phyloP scores from a whole-genome alignment of 2,113 vertebrate species.

The Bufo bufo region DNA sequence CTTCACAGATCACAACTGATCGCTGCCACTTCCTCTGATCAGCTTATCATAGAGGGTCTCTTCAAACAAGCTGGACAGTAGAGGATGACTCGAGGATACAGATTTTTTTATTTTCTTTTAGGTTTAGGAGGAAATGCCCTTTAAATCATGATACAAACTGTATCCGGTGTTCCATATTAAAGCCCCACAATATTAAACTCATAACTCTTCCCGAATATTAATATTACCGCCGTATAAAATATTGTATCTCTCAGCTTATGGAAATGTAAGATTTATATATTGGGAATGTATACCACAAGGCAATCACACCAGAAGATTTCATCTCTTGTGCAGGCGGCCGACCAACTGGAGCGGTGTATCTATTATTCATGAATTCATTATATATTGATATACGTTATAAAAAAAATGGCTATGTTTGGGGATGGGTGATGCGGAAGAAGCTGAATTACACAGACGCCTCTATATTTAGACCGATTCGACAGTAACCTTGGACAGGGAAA shows the following conservation, averaged over 20 bases:
- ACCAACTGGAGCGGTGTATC: conserved; percentile 28
- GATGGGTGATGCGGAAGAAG: neutral
- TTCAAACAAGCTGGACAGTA: neutral
- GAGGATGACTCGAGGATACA: neutral
- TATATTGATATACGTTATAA: conserved; percentile 50
- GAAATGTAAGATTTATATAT: conserved; percentile 29
- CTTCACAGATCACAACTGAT: neutral
- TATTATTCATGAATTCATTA: conserved; percentile 50
- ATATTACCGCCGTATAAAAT: conserved; percentile 8
- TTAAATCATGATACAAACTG: neutral
- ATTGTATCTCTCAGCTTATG: neutral
- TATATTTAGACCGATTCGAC: conserved; percentile 17
- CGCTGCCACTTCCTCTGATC: neutral
- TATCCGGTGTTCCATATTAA: neutral
- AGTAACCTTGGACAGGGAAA: neutral
- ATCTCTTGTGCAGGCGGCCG: neutral
- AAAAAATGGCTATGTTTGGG: conserved; percentile 27
- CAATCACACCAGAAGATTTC: conserved; percentile 36
- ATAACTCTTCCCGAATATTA: conserved; percentile 16
- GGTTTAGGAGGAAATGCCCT: neutral
- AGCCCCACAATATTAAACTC: conserved; percentile 1
- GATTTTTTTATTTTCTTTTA: neutral
- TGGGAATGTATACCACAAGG: conserved; percentile 17
- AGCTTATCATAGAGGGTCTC: neutral
- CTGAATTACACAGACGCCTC: conserved; percentile 14